Evolutionary conservation across 2,797 vertebrate species (phyloP).

Genomic region (Sus cebifrons): DNA sequence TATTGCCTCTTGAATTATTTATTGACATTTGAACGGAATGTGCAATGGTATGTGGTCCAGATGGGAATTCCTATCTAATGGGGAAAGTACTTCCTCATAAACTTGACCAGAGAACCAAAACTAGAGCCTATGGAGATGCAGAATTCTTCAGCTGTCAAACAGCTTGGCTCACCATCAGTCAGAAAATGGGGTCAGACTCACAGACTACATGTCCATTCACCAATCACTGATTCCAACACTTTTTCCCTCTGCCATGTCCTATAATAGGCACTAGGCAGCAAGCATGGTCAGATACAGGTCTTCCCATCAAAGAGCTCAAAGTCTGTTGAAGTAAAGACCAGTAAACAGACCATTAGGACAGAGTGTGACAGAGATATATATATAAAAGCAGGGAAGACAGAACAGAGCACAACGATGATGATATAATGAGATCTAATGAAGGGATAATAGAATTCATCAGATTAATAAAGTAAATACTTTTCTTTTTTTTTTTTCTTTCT

Average conservation of each 20-base stretch:
- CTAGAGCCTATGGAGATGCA: neutral
- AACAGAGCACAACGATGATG: neutral
- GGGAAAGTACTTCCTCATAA: conserved; percentile 25
- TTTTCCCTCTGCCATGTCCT: neutral
- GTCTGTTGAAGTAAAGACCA: neutral
- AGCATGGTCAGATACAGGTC: neutral
- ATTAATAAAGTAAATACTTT: neutral
- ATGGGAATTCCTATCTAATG: conserved; percentile 44
- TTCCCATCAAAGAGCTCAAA: neutral
- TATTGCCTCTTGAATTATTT: conserved; percentile 61
- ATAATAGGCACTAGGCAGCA: neutral
- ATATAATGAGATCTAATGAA: neutral
- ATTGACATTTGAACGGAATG: neutral
- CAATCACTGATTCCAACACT: neutral
- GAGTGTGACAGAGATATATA: neutral
- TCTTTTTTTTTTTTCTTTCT: neutral
- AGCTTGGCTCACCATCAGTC: neutral
- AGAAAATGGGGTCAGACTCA: neutral
- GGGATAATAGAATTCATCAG: neutral
- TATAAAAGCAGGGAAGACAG: neutral
- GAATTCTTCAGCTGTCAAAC: neutral
- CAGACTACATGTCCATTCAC: neutral
- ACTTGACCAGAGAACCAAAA: neutral
- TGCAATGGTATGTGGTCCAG: conserved; percentile 17
- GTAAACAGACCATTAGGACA: neutral